Conservation (phyloP, 92 coral and sea anemone genomes). For the Porites divaricata region DNA sequence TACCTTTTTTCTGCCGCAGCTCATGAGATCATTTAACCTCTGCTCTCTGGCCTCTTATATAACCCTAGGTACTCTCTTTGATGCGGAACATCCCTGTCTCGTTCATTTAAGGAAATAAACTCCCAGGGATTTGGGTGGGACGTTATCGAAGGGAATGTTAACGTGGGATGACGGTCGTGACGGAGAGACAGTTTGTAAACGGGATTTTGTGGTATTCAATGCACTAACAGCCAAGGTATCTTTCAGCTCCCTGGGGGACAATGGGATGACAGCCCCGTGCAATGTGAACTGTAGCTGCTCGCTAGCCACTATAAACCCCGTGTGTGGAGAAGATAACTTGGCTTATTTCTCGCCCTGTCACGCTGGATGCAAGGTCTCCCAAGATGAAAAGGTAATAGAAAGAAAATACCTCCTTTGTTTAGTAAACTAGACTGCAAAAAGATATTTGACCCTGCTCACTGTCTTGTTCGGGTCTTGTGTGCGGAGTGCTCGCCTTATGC, state of each 20-base stretch:
- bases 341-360: constrained; percentile 88
- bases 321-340: constrained; percentile 77
- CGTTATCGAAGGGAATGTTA: no score
- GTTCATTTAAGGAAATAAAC: no score
- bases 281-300: constrained; percentile 80
- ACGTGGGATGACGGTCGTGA: not conserved
- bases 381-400: constrained; percentile 5
- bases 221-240: not conserved
- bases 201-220: not conserved
- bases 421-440: not conserved
- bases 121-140: no score
- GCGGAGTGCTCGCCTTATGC: no score
- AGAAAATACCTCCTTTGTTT: not conserved
- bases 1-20: no score
- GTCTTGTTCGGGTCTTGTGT: no score
- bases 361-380: constrained; percentile 70
- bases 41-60: no score
- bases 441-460: no score
- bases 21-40: no score
- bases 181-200: not conserved
- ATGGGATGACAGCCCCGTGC: constrained; percentile 48
- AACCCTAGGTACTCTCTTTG: no score
- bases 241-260: constrained; percentile 7
- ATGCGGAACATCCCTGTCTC: no score
- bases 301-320: constrained; percentile 65